Base-by-base conservation (phyloP, 1,140 invertebrate species). In the Melitaea cinxia region DNA sequence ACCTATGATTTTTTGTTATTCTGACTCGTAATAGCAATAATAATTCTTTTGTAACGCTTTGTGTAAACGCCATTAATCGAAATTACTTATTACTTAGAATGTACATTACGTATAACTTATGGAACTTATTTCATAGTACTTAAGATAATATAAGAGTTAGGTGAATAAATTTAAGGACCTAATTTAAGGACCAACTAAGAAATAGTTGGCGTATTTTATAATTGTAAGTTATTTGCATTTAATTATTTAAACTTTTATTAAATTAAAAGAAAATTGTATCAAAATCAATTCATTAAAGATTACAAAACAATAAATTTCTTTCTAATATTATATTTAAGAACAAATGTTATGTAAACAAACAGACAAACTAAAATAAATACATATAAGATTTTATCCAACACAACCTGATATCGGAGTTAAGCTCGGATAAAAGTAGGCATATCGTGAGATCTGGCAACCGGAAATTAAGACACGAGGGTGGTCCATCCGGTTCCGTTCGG, bases 391-490 rank as follows among this genome's bases (percentile, higher is more conserved):
- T 45, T 45, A 45, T 45, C 1, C 39, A 39, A n/a, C 2, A 21
- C 24, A 47, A 57, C 39, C 55, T 57, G 39, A 42, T 47, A 45
- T 21, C 24, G 4, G 54, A 56, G 64, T 67, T 71, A 71, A 67
- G 60, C 56, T 49, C 47, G 71, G 66, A 76, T 76, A 73, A 70
- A 73, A 76, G 65, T 68, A 66, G 65, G 68, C 64, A 75, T 72
- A 77, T 75, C 75, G 64, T 54, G 49, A 68, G 64, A 77, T 75
- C 75, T 71, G 72, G 21, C 64, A 61, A 78, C 73, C 75, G 75
- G 75, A 77, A 75, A 77, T 75, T 77, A 75, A 77, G 72, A 75
- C 73, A 74, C 69, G 69, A 62, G 68, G 71, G 65, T 53, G 68
- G 65, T 28, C 61, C 70, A 64, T 67, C 70, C 71, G 66, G 42